Conservation (phyloP, 2,797 vertebrate genomes). For the Antrozous pallidus region DNA sequence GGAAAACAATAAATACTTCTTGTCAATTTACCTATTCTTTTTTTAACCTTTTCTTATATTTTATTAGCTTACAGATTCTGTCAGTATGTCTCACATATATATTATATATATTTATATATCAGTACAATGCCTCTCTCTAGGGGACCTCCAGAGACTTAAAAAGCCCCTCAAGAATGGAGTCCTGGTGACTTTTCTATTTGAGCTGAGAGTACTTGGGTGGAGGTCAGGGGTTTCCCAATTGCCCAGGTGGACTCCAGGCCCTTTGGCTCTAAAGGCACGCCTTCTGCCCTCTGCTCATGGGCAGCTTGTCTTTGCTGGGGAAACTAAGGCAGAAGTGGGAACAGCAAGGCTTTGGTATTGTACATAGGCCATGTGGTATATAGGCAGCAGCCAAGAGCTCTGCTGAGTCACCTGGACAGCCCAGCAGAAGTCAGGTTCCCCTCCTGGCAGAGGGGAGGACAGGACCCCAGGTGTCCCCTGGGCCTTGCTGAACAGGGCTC, state of each 20-base stretch:
- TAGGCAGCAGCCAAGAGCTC: not conserved
- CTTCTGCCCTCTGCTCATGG: not conserved
- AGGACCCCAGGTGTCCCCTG: not conserved
- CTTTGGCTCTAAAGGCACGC: not conserved
- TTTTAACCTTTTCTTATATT: slow-evolving; percentile 87
- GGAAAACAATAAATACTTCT: slow-evolving; percentile 96
- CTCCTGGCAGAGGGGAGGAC: not conserved
- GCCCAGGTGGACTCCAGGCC: not conserved
- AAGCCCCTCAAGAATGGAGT: not conserved
- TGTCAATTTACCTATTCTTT: slow-evolving; percentile 85
- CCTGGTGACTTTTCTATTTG: not conserved
- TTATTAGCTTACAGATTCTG: slow-evolving; percentile 91
- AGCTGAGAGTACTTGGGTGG: not conserved
- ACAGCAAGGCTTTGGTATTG: slow-evolving; percentile 51
- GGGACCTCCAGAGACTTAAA: slow-evolving; percentile 12
- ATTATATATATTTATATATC: slow-evolving; percentile 83
- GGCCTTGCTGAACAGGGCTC: not conserved
- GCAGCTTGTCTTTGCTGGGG: not conserved
- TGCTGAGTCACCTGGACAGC: not conserved
- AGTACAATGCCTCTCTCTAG: slow-evolving; percentile 71
- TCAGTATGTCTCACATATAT: slow-evolving; percentile 85
- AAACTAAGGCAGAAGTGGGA: not conserved
- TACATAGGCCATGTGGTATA: not conserved
- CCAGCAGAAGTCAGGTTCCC: not conserved
- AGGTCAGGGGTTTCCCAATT: not conserved